Conservation (phyloP, 2,888 invertebrate species). For the Cryptocheilus praepositus region DNA sequence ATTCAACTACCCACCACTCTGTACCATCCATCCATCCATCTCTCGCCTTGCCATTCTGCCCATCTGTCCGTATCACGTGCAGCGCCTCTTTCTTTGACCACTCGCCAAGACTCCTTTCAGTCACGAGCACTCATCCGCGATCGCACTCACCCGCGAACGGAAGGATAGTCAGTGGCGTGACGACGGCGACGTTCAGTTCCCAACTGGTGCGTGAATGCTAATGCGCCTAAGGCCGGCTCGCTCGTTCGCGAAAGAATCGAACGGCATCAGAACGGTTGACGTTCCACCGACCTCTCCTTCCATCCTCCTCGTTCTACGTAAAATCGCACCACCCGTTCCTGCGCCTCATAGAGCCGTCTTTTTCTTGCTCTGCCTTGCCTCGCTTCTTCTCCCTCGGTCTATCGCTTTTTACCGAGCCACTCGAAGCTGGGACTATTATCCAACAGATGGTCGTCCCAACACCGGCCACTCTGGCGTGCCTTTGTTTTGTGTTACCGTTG, state of each 20-base stretch:
- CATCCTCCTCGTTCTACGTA: too few relatives aligned
- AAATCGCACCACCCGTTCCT: too few relatives aligned
- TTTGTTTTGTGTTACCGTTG: slow-evolving; percentile 71
- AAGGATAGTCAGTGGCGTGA: slow-evolving; percentile 20
- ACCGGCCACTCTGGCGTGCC: slow-evolving; percentile 49
- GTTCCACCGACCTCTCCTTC: too few relatives aligned
- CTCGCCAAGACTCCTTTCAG: too few relatives aligned
- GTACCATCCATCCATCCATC: too few relatives aligned
- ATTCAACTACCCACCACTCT: too few relatives aligned
- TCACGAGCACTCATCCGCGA: slow-evolving; percentile 3
- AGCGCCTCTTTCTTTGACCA: too few relatives aligned
- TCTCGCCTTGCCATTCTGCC: too few relatives aligned
- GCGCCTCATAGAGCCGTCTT: too few relatives aligned
- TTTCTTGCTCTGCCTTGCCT: neutral
- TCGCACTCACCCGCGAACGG: neutral
- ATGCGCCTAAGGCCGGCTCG: neutral
- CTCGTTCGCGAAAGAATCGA: neutral
- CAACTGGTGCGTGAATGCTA: slow-evolving; percentile 13
- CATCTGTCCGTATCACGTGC: too few relatives aligned
- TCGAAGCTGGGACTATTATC: slow-evolving; percentile 59
- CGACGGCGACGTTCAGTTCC: slow-evolving; percentile 12
- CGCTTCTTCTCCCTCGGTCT: neutral
- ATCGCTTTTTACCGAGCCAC: slow-evolving; percentile 6
- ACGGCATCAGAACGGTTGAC: too few relatives aligned
- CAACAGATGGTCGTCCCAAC: slow-evolving; percentile 70